These are phyloP conservation scores for Phasia obesa DNA, from an alignment of 2,888 invertebrate species.

Conservation along the genomic window DNA sequence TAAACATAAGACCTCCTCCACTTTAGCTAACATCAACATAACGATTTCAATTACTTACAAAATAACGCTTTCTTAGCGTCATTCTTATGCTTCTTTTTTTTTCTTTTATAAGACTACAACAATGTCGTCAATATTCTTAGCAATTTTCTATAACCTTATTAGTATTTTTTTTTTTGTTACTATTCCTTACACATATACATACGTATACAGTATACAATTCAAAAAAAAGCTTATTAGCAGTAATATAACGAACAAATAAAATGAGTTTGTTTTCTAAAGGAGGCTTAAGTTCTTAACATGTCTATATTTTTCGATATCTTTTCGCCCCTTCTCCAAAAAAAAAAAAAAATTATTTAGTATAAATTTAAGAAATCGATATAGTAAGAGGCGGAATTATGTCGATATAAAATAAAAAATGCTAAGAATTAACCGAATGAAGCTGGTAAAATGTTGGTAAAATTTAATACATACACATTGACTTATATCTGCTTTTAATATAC, in stretches of 20 bases:
- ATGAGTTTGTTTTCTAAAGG: conserved; percentile 59
- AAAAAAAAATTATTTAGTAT: conserved; percentile 10
- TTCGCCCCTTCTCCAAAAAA: background rate
- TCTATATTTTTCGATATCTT: background rate
- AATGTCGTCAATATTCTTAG: conserved; percentile 61
- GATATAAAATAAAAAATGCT: conserved; percentile 34
- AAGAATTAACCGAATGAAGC: conserved; percentile 50
- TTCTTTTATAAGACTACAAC: background rate
- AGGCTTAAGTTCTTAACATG: conserved; percentile 63
- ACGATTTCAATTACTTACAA: conserved; percentile 46
- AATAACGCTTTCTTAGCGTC: conserved; percentile 23
- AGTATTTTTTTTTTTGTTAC: conserved; percentile 33
- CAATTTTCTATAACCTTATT: conserved; percentile 66
- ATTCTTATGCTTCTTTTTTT: too few relatives aligned
- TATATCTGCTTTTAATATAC: conserved; percentile 9
- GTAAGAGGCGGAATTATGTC: conserved; percentile 29
- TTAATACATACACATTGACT: background rate
- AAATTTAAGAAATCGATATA: conserved; percentile 8
- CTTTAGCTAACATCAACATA: conserved; percentile 51
- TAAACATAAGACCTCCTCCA: background rate
- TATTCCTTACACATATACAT: background rate
- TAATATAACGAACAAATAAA: conserved; percentile 56
- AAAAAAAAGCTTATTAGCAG: conserved; percentile 60
- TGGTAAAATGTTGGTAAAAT: conserved; percentile 51
- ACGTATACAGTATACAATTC: conserved; percentile 8